These are phyloP conservation scores for Apotomis betuletana DNA, from an alignment of 2,888 invertebrate species.

Conservation along the genomic window DNA sequence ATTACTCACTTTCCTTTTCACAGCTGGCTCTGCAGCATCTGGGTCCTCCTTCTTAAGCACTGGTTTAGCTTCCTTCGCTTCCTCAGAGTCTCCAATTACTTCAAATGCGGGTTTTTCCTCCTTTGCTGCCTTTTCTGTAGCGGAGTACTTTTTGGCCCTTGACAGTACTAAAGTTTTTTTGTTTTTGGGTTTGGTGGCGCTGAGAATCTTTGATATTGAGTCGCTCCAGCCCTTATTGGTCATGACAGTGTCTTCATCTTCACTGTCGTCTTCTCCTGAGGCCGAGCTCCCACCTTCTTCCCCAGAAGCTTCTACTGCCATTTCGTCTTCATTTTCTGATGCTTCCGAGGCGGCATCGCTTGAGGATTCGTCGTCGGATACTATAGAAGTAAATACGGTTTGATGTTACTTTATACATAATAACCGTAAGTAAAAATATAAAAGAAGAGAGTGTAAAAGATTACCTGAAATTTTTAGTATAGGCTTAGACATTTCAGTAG, in stretches of 20 bases:
- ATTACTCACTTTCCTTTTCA: slow-evolving; percentile 67
- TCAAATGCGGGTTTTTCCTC: slow-evolving; percentile 85
- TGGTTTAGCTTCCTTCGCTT: slow-evolving; percentile 70
- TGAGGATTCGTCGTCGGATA: slow-evolving; percentile 65
- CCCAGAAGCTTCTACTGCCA: slow-evolving; percentile 48
- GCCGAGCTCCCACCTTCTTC: slow-evolving; percentile 53
- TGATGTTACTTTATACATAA: slow-evolving; percentile 2
- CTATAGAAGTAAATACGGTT: slow-evolving; percentile 47
- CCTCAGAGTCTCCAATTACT: slow-evolving; percentile 84
- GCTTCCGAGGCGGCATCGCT: slow-evolving; percentile 59
- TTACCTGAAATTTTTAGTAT: slow-evolving; percentile 67
- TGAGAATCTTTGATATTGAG: slow-evolving; percentile 90
- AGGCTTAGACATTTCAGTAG: slow-evolving; percentile 63
- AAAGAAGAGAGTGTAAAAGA: slow-evolving; percentile 27
- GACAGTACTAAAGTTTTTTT: slow-evolving; percentile 90
- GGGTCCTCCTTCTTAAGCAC: slow-evolving; percentile 48
- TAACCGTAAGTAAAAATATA: slow-evolving; percentile 3
- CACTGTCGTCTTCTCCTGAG: slow-evolving; percentile 47
- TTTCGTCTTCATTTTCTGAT: slow-evolving; percentile 59
- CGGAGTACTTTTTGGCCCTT: slow-evolving; percentile 89
- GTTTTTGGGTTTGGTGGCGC: slow-evolving; percentile 88
- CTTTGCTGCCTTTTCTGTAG: slow-evolving; percentile 74
- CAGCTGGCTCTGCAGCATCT: slow-evolving; percentile 53
- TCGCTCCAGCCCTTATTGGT: slow-evolving; percentile 91
- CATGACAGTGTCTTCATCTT: slow-evolving; percentile 55